These are phyloP conservation scores for Eolophus roseicapilla DNA, from an alignment of 2,113 vertebrate species.

Conservation along the genomic window DNA sequence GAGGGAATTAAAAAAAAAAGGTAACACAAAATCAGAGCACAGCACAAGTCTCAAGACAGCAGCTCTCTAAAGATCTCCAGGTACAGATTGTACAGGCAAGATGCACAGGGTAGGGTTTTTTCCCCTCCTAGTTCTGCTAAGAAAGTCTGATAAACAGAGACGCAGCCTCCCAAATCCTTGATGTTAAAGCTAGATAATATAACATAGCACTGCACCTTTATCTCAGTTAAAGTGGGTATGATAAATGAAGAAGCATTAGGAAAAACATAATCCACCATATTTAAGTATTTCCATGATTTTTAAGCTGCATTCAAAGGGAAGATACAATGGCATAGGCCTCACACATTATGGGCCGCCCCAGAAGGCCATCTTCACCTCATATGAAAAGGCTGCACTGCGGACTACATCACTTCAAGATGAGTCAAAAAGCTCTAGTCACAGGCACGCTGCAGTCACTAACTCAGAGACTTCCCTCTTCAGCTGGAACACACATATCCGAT, in stretches of 20 bases:
- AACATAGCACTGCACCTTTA: neutral
- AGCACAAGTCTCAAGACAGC: constrained; percentile 24
- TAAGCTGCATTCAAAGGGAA: neutral
- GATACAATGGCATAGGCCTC: neutral
- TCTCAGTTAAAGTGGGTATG: neutral
- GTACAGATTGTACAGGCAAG: constrained; percentile 6
- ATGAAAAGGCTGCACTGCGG: neutral
- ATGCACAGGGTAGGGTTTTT: neutral
- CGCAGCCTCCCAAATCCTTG: neutral
- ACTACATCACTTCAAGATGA: neutral
- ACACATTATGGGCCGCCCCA: neutral
- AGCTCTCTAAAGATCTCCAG: neutral
- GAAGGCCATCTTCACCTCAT: neutral
- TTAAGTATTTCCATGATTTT: neutral
- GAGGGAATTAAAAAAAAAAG: neutral
- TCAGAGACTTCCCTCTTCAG: neutral
- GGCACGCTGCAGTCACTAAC: neutral
- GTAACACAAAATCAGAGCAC: neutral
- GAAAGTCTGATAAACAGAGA: neutral
- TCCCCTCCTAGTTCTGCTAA: neutral
- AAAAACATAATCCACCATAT: neutral
- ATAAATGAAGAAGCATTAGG: neutral
- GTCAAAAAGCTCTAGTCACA: neutral
- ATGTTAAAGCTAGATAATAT: neutral
- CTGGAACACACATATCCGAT: neutral